Evolutionary conservation across 2,888 invertebrate genomes (phyloP).

Genomic region (Choristoneura rosaceana): DNA sequence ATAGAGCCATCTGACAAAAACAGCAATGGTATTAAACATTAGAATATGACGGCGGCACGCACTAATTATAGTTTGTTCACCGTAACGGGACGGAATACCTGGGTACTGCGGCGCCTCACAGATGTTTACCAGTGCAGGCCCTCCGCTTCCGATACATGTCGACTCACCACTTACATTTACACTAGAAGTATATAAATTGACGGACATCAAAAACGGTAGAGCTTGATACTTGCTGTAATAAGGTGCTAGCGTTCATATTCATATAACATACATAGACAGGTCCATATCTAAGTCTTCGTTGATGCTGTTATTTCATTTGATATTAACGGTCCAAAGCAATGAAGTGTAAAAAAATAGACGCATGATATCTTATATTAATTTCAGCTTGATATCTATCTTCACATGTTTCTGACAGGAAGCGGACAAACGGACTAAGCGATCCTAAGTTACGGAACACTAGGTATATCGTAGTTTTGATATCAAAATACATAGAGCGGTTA

Average conservation of each 20-base stretch:
- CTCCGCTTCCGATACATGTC: constrained; percentile 45
- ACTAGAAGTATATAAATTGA: constrained; percentile 3
- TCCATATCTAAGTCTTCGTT: not conserved
- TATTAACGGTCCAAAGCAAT: not conserved
- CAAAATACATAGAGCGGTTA: not conserved
- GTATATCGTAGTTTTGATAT: not conserved
- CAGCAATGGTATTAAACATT: constrained; percentile 24
- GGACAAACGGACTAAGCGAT: too few species aligned
- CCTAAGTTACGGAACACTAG: too few species aligned
- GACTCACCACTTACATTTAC: constrained; percentile 5
- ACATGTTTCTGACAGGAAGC: not conserved
- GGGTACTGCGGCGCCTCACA: constrained; percentile 52
- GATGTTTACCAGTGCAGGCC: constrained; percentile 56
- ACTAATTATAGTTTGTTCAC: constrained; percentile 50
- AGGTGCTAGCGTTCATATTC: not conserved
- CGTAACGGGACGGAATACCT: constrained; percentile 70
- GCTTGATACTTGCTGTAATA: not conserved
- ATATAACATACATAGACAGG: too few species aligned
- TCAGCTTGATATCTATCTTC: too few species aligned
- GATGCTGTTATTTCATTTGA: not conserved
- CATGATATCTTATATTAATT: too few species aligned
- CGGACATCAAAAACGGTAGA: not conserved
- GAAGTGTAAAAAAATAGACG: not conserved
- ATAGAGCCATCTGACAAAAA: constrained; percentile 18
- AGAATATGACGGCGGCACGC: constrained; percentile 58